Percentiles rank a stretch among this genome's conserved stretches.
Evolutionary conservation across 2,113 vertebrate genomes (phyloP).

Genomic region (Colossoma macropomum): DNA sequence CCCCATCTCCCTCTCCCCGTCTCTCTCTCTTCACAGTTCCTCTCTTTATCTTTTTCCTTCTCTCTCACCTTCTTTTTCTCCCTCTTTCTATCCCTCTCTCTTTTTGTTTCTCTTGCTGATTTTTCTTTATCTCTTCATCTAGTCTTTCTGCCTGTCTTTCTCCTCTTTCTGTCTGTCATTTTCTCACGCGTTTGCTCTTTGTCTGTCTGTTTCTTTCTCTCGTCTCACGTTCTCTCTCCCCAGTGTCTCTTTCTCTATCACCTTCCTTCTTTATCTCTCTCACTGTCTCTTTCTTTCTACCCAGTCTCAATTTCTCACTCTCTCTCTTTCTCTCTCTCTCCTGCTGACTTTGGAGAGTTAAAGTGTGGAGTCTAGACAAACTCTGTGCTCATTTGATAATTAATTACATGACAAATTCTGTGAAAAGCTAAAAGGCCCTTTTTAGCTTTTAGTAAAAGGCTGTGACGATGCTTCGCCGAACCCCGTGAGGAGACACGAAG

Average conservation of each 20-base stretch:
- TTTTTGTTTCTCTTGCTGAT: too few species aligned
- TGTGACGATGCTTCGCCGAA: too few species aligned
- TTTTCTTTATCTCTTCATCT: neutral
- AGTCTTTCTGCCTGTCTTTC: neutral
- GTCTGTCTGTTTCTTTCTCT: neutral
- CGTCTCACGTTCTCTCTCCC: too few species aligned
- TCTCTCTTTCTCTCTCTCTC: too few species aligned
- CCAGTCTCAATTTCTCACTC: too few species aligned
- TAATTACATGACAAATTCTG: neutral
- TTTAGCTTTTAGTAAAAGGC: too few species aligned
- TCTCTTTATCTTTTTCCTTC: too few species aligned
- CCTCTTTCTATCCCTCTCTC: neutral
- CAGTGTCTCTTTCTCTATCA: too few species aligned
- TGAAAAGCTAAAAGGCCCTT: too few species aligned
- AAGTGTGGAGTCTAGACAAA: neutral
- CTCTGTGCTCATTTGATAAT: neutral
- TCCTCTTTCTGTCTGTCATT: neutral
- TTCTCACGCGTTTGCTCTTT: neutral
- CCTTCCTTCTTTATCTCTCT: neutral
- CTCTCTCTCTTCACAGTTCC: neutral
- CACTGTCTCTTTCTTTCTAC: too few species aligned
- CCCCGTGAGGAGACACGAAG: too few species aligned
- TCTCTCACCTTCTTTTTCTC: neutral
- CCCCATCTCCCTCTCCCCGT: too few species aligned
- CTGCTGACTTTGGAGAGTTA: constrained; percentile 22